Conservation (phyloP, 2,113 vertebrate species). For the Crotalus viridis region DNA sequence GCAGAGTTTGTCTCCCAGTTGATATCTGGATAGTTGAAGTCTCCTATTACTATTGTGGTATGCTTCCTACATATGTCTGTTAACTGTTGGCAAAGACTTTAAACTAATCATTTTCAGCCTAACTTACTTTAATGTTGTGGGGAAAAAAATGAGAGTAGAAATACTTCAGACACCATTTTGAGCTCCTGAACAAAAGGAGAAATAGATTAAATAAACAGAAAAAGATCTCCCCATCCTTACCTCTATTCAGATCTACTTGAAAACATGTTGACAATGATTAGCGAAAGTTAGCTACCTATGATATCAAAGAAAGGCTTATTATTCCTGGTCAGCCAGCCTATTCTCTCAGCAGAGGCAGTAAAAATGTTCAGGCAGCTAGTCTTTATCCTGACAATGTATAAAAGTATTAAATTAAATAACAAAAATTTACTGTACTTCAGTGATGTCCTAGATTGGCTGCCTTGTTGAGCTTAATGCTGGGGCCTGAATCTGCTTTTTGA, state of each 20-base stretch:
- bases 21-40: no score
- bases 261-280: not conserved
- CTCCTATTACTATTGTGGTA: no score
- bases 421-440: not conserved
- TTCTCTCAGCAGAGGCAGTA: not conserved
- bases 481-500: not conserved
- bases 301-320: not conserved
- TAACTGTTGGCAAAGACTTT: not conserved
- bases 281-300: not conserved
- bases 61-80: no score
- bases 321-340: not conserved
- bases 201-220: not conserved
- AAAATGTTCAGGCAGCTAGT: not conserved
- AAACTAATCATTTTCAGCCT: not conserved
- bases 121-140: not conserved
- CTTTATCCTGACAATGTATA: not conserved
- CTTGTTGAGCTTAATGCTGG: not conserved
- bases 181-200: not conserved
- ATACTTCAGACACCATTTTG: not conserved
- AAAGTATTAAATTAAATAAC: not conserved
- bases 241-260: not conserved
- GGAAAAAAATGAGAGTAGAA: not conserved
- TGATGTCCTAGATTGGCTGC: not conserved
- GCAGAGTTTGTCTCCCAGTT: no score
- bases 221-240: not conserved